phyloP scores from a whole-genome alignment of 2,797 vertebrate genomes.

The Chloroceryle inda region DNA sequence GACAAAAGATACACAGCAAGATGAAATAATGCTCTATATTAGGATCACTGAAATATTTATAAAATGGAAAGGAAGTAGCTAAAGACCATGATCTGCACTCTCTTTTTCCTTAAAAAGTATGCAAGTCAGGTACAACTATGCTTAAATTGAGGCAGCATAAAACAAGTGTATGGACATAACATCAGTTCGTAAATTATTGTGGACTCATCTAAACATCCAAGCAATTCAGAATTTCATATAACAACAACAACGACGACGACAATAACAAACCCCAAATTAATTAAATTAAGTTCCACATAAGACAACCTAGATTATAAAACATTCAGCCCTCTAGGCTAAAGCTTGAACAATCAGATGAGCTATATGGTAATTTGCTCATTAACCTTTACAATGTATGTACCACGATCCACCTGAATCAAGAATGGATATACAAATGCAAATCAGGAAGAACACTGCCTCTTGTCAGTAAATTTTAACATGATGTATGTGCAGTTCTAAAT shows the following conservation, averaged over 20 bases:
- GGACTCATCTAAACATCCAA: not conserved
- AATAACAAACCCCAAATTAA: not conserved
- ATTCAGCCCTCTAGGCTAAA: not conserved
- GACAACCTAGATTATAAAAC: not conserved
- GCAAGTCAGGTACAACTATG: not conserved
- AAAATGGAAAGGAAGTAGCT: not conserved
- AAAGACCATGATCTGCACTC: not conserved
- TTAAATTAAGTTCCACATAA: not conserved
- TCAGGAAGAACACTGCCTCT: conserved; percentile 24
- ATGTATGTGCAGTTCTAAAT: conserved; percentile 61
- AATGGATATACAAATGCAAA: conserved; percentile 37
- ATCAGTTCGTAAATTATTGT: not conserved
- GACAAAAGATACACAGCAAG: not conserved
- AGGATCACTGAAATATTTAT: not conserved
- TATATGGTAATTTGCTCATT: conserved; percentile 19
- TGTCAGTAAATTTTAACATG: conserved; percentile 67
- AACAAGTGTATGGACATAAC: not conserved
- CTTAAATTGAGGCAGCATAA: not conserved
- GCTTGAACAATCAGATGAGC: not conserved
- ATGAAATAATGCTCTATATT: not conserved
- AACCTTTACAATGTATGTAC: not conserved
- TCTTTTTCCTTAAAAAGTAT: not conserved
- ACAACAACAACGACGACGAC: not conserved
- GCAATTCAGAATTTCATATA: not conserved
- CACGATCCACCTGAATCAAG: not conserved